Evolutionary conservation across 2,113 vertebrate genomes (phyloP).

Genomic region (Rhea pennata): DNA sequence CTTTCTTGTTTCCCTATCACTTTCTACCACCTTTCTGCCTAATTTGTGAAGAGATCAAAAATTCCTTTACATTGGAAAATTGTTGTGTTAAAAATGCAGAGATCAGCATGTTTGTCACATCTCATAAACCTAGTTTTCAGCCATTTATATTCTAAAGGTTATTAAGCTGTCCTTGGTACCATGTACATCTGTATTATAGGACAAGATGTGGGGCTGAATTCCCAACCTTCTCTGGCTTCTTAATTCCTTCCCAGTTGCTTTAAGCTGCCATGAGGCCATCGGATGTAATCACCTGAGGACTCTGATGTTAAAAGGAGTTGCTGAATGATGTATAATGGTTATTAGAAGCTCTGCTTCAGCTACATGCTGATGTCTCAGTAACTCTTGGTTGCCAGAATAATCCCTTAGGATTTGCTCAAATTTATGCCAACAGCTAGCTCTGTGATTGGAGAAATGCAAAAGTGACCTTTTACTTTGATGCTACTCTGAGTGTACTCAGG

Average conservation of each 20-base stretch:
- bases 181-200: neutral
- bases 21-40: neutral
- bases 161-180: neutral
- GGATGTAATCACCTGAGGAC: neutral
- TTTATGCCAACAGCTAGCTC: accelerated
- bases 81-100: accelerated
- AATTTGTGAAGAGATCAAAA: neutral
- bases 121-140: neutral
- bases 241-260: neutral
- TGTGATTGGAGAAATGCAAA: accelerated
- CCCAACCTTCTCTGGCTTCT: neutral
- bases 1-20: accelerated
- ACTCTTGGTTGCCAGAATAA: neutral
- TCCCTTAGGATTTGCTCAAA: accelerated
- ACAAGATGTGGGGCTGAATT: accelerated
- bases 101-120: neutral
- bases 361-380: accelerated
- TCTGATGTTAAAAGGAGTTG: neutral
- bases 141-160: accelerated
- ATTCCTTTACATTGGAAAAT: neutral
- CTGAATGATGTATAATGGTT: neutral
- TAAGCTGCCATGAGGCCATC: accelerated
- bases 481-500: neutral
- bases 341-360: neutral
- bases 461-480: neutral